Evolutionary conservation across 2,797 vertebrate species (phyloP).

Genomic region (Sebastes trivittatus): DNA sequence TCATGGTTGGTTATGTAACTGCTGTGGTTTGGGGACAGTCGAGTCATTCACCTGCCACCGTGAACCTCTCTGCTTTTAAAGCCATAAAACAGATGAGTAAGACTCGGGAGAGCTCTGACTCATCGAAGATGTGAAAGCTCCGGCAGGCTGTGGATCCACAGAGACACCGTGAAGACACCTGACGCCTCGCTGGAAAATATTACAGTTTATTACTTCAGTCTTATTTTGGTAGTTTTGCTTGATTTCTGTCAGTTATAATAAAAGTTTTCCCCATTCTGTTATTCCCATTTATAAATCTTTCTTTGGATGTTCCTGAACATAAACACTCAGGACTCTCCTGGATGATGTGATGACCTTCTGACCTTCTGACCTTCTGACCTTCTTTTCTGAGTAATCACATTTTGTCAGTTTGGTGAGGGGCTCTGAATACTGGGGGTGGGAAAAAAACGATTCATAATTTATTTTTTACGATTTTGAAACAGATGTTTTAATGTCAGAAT

Average conservation of each 20-base stretch:
- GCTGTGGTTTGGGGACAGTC: background rate
- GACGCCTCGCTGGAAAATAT: background rate
- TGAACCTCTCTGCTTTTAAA: background rate
- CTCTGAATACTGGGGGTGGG: too few species aligned
- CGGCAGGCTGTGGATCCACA: background rate
- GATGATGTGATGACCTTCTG: too few species aligned
- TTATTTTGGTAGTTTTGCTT: background rate
- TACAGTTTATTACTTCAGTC: background rate
- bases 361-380: too few species aligned
- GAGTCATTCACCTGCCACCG: slow-evolving; percentile 22
- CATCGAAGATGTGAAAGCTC: background rate
- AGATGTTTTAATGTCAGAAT: too few species aligned
- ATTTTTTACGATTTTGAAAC: too few species aligned
- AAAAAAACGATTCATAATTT: too few species aligned
- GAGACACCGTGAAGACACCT: too few species aligned
- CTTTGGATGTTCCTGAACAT: background rate
- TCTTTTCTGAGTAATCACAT: too few species aligned
- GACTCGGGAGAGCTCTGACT: slow-evolving; percentile 9
- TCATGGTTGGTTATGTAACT: background rate
- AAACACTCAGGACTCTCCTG: background rate
- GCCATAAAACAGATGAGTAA: slow-evolving; percentile 9
- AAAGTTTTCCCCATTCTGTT: too few species aligned
- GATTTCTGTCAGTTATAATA: too few species aligned
- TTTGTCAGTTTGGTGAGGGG: too few species aligned
- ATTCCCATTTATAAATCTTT: too few species aligned